phyloP scores from a whole-genome alignment of 2,113 vertebrate genomes.

The Equus quagga region DNA sequence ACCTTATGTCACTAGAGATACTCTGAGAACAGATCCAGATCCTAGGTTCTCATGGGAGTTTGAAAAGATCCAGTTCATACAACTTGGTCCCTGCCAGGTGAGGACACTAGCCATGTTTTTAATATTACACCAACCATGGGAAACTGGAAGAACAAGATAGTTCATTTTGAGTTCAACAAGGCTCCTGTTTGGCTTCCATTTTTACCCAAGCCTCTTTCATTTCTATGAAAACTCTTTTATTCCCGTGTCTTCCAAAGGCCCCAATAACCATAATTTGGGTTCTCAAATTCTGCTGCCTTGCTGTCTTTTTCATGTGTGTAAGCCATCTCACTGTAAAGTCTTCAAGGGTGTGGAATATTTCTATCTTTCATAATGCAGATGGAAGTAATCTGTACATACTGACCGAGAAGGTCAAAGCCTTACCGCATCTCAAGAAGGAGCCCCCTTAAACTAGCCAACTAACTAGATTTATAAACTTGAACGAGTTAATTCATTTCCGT shows the following conservation, averaged over 20 bases:
- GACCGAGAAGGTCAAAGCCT: background rate
- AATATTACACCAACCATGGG: background rate
- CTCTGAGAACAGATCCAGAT: background rate
- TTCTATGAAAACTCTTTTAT: background rate
- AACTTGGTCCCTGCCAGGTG: background rate
- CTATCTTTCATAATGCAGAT: background rate
- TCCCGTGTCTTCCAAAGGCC: background rate
- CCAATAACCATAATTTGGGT: background rate
- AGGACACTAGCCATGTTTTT: background rate
- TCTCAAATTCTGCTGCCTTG: background rate
- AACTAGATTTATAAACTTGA: background rate
- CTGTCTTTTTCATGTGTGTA: background rate
- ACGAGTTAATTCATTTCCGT: background rate
- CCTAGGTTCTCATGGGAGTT: background rate
- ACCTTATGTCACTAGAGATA: background rate
- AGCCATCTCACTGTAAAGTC: background rate
- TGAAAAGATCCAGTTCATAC: background rate
- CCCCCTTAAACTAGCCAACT: background rate
- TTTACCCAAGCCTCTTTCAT: background rate
- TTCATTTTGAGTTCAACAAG: background rate
- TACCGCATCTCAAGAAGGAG: background rate
- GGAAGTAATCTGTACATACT: background rate
- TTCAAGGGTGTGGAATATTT: background rate
- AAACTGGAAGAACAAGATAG: background rate
- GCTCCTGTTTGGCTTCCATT: background rate